Evolutionary conservation across 2,888 invertebrate species (phyloP), one percentile per base, ranked within the genome.

Genomic region (Trypoxylon attenuatum): DNA sequence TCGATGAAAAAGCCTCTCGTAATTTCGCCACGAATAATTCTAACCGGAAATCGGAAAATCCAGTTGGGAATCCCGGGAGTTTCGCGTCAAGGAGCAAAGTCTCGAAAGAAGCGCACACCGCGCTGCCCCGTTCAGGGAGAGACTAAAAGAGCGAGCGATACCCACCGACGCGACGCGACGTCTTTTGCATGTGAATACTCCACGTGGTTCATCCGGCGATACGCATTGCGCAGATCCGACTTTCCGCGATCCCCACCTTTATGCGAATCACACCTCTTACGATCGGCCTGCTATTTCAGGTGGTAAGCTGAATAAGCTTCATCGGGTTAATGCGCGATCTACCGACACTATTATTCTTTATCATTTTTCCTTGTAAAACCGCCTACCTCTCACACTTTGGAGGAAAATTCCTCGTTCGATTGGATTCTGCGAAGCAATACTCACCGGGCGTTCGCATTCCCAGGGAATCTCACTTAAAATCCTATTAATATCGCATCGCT

Each of bases 111-210:
- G 71, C 69, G 72, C 50, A 45, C 63, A 64, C 19, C 71, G 64
- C 70, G 69, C 71, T 55, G 67, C 72, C 69, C 55, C 69, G 62
- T 71, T 74, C 73, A 71, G 58, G 62, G 58, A 62, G 62, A 70
- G 74, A 80, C 79, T 78, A 75, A 69, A 70, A 71, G 69, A 54
- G 76, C 64, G 66, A 16, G 57, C 64, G 73, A 55, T 71, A 71
- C 56, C 64, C 63, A 57, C 62, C 63, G 64, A 69, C n/a, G n/a
- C n/a, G 33, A 10, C 10, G 33, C 33, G n/a, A 33, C 76, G 77
- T 83, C 80, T 83, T 84, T 85, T 85, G 84, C 84, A 85, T 84
- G 83, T 69, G 82, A 82, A 81, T 82, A 73, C 77, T 73, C 81
- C 82, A 82, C 81, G 82, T 82, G 82, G 81, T 75, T 82, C 79